phyloP scores from a whole-genome alignment of 2,797 vertebrate genomes.

The Geotrypetes seraphini region DNA sequence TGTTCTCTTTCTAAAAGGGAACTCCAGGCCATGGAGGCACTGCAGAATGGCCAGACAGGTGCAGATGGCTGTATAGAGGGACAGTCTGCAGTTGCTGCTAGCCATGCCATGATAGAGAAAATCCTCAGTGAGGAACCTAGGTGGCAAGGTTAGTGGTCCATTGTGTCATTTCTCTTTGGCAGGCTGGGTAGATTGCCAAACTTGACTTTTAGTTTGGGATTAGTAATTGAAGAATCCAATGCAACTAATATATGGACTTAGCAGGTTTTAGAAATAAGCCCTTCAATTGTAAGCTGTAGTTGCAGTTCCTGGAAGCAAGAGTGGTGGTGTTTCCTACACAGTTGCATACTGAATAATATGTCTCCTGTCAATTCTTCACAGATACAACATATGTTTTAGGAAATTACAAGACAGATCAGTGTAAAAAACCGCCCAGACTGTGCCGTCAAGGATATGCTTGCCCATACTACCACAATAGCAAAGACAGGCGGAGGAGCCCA shows the following conservation, averaged over 20 bases:
- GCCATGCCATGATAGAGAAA: constrained; percentile 95
- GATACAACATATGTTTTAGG: constrained; percentile 90
- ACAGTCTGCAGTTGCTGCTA: constrained; percentile 87
- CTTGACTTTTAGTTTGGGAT: too few species aligned
- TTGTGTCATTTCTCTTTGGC: too few species aligned
- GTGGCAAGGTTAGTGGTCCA: constrained; percentile 79
- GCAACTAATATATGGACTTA: too few species aligned
- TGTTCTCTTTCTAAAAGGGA: constrained; percentile 61
- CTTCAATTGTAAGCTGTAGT: too few species aligned
- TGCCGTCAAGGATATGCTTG: constrained; percentile 97
- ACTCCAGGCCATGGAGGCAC: constrained; percentile 87
- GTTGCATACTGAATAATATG: too few species aligned
- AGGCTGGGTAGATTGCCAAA: too few species aligned
- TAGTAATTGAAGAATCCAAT: too few species aligned
- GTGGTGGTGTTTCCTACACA: too few species aligned
- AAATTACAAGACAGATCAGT: constrained; percentile 96
- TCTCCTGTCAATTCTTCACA: constrained; percentile 36
- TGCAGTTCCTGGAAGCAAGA: too few species aligned
- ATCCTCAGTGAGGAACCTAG: constrained; percentile 90
- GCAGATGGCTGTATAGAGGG: constrained; percentile 80
- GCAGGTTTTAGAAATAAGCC: too few species aligned
- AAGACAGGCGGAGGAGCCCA: constrained; percentile 91
- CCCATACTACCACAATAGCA: constrained; percentile 96
- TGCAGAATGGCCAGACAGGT: constrained; percentile 76
- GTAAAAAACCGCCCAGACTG: constrained; percentile 92